Base-by-base conservation (phyloP, 1,140 invertebrate species). In the Lordiphosa clarofinis region DNA sequence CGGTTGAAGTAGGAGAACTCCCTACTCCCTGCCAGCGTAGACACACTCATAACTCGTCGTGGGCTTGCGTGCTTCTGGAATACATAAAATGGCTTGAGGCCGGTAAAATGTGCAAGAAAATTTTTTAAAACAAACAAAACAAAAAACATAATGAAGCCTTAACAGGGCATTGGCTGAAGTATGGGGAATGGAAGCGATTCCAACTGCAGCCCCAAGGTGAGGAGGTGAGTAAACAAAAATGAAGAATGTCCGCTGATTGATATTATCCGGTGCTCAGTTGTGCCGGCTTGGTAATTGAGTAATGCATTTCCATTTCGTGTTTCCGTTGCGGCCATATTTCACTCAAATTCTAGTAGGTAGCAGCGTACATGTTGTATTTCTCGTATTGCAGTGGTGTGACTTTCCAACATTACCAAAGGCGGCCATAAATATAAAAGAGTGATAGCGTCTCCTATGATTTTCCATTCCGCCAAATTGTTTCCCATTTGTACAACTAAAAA, bases 161-260 rank as follows among this genome's bases (percentile, higher is more conserved):
- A 31, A 31, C 49, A 42, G 12, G 56, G 50, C 38, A 44, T 60
- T 47, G 61, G 43, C 61, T 57, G 28, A 33, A 47, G 50, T 39
- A 50, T 24, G 9, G 48, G 24, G 47, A 40, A 28, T 10, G 35
- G 36, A 11, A 33, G 19, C n/a, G 35, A n/a, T 8, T 5, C 4
- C 9, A 10, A 13, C 35, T 7, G 3, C 28, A 47, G 42, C 47
- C 37, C 40, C 42, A 49, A 64, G 63, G 50, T 69, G 72, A 72
- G 70, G 63, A 68, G 74, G 71, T 79, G 49, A 70, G 65, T 84
- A 84, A 84, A 84, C 78, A 84, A 73, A 78, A 65, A 86, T 84
- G 69, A 78, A 78, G 64, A 86, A 73, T 84, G 79, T 84, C 54
- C 73, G 78, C 73, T 84, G 78, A 84, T 84, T 84, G 78, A 84